Evolutionary conservation across 1,140 invertebrate species (phyloP), one percentile per base, ranked within the genome.

Genomic region (Drosophila saltans): DNA sequence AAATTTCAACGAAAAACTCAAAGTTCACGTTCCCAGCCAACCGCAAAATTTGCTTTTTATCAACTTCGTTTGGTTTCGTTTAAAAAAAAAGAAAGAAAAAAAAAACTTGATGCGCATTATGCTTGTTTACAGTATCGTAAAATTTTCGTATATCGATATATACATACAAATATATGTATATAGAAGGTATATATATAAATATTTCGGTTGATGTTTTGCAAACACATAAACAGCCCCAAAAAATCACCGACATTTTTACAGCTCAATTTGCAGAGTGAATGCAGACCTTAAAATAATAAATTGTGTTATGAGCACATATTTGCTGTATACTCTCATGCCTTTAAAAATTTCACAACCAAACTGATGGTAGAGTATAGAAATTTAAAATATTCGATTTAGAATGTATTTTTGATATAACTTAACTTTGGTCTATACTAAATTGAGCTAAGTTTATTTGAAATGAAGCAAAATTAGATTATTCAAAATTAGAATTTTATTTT

Each of bases 71-170:
- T 48, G 9, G 9, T 3, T 2, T 21, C 45, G 8, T 52, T 52
- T 52, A 26, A 61, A 33, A 9, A 6, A 8, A 58, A 55, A 55
- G 0, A 11, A 40, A 11, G 10, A 9, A 1, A 52, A 52, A 61
- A 67, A 62, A 67, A 62, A 80, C 56, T 88, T 89, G 78, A 75
- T 75, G 77, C 69, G 66, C 72, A 78, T 83, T 80, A 83, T 78
- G 78, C 86, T 70, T 90, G 86, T 90, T 90, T 83, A 90, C 79
- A 86, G 71, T 76, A 90, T 90, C 86, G 75, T 90, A 77, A 86
- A 88, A 89, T 90, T 89, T 70, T 81, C 63, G 41, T 52, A 80
- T 67, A 71, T 59, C 79, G 56, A 74, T 71, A 75, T 66, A 61
- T 56, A 26, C 64, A 33, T 60, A 60, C 60, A 70, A 75, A 68